A percentile compares a stretch with the other conserved stretches of the same genome.
These are phyloP conservation scores for Sylvicola fuscatus DNA, from an alignment of 2,888 invertebrate species.

Conservation along the genomic window DNA sequence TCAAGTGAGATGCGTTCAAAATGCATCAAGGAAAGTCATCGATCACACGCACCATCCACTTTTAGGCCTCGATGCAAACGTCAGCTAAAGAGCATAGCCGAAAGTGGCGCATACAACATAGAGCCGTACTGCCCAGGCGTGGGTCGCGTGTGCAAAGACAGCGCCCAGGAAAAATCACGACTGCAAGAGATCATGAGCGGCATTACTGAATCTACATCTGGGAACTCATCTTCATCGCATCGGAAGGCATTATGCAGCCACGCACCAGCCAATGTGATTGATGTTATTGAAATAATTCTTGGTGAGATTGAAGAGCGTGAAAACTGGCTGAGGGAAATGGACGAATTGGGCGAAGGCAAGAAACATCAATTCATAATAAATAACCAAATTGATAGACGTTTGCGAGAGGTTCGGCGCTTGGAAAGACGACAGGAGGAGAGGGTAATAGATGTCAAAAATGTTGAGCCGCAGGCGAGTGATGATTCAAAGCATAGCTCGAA, in stretches of 20 bases:
- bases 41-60: conserved; percentile 7
- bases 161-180: conserved; percentile 18
- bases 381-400: conserved; percentile 52
- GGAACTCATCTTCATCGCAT: no score
- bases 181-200: conserved; percentile 24
- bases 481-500: no score
- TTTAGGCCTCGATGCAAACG: conserved; percentile 27
- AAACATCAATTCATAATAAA: conserved; percentile 49
- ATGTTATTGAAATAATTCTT: conserved; percentile 13
- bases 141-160: no score
- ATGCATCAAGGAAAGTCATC: conserved; percentile 27
- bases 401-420: conserved; percentile 39
- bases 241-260: no score
- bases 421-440: no score
- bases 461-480: no score
- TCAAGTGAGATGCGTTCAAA: conserved; percentile 12
- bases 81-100: conserved; percentile 40
- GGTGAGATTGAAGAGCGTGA: conserved; percentile 57
- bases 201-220: no score
- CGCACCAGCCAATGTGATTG: no score
- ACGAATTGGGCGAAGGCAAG: conserved; percentile 48
- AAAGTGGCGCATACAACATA: conserved; percentile 48
- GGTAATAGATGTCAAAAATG: no score
- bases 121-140: no score
- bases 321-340: conserved; percentile 62